Evolutionary conservation across 1,140 invertebrate species (phyloP).

Genomic region (Bactericera cockerelli): DNA sequence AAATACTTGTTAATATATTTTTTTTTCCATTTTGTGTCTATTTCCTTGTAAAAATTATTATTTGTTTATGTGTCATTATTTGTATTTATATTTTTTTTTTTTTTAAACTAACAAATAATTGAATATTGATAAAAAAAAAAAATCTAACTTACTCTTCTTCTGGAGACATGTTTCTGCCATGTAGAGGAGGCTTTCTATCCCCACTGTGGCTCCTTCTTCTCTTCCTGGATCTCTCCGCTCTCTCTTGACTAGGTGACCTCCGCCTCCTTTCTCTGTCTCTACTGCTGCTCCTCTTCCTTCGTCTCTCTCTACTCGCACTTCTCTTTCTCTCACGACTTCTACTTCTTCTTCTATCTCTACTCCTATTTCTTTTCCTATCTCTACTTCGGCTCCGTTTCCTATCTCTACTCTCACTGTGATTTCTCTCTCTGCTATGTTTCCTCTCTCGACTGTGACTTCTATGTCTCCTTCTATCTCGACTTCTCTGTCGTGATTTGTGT

Average conservation of each 20-base stretch:
- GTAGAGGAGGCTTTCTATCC: slow-evolving; percentile 16
- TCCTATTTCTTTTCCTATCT: slow-evolving; percentile 24
- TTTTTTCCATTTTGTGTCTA: too few relatives aligned
- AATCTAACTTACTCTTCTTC: too few relatives aligned
- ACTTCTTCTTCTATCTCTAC: slow-evolving; percentile 25
- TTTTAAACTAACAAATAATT: too few relatives aligned
- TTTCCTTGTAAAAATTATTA: too few relatives aligned
- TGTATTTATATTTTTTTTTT: too few relatives aligned
- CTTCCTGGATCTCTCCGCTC: slow-evolving; percentile 22
- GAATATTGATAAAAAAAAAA: too few relatives aligned
- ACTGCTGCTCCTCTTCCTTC: slow-evolving; percentile 19
- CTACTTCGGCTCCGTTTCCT: slow-evolving; percentile 22
- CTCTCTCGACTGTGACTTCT: slow-evolving; percentile 25
- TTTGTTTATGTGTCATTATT: too few relatives aligned
- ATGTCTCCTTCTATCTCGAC: slow-evolving; percentile 24
- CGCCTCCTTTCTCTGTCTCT: slow-evolving; percentile 26
- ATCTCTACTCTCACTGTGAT: slow-evolving; percentile 19
- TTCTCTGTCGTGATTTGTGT: slow-evolving; percentile 27
- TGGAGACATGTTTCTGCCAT: background rate
- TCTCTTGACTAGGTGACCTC: slow-evolving; percentile 25
- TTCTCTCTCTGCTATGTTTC: slow-evolving; percentile 21
- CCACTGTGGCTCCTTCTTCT: slow-evolving; percentile 25
- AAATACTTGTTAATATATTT: too few relatives aligned
- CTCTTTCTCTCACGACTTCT: slow-evolving; percentile 24
- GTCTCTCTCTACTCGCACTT: slow-evolving; percentile 15